A percentile compares a stretch with the other conserved stretches of the same genome.
These are phyloP conservation scores for Peromyscus aztecus DNA, from an alignment of 2,797 vertebrate genomes.

Conservation along the genomic window DNA sequence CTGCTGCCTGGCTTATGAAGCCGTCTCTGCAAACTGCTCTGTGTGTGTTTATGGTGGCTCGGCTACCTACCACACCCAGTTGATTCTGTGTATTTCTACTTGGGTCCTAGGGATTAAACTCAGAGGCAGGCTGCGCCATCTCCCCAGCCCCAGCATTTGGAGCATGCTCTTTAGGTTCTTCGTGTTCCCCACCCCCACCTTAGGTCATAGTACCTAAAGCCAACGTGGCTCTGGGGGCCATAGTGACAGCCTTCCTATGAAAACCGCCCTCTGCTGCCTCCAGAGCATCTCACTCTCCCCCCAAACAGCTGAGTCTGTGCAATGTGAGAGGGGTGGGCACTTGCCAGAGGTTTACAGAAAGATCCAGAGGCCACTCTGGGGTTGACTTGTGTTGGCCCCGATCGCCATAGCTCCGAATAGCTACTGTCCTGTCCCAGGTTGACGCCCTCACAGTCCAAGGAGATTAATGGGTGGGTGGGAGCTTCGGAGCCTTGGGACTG, in stretches of 20 bases:
- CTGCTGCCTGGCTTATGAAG: background rate
- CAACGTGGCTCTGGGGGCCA: background rate
- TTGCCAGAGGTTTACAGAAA: conserved; percentile 76
- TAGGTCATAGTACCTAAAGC: background rate
- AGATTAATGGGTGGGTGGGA: background rate
- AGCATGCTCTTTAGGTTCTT: background rate
- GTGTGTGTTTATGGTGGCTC: background rate
- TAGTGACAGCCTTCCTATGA: conserved; percentile 30
- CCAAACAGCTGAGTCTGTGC: conserved; percentile 74
- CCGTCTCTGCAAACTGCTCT: background rate
- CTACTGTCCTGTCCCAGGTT: background rate
- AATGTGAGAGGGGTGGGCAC: conserved; percentile 67
- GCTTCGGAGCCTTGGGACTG: background rate
- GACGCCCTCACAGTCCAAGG: background rate
- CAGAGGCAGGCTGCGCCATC: background rate
- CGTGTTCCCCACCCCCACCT: background rate
- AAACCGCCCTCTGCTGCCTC: background rate
- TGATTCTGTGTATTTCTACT: background rate
- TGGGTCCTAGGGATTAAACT: background rate
- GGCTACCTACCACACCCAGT: background rate
- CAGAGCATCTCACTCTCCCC: background rate
- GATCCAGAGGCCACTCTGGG: conserved; percentile 80
- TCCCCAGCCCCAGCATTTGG: background rate
- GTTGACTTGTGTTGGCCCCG: conserved; percentile 38
- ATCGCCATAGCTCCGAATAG: conserved; percentile 58